phyloP scores from a whole-genome alignment of 2,797 vertebrate genomes.

The Chaetophractus vellerosus region DNA sequence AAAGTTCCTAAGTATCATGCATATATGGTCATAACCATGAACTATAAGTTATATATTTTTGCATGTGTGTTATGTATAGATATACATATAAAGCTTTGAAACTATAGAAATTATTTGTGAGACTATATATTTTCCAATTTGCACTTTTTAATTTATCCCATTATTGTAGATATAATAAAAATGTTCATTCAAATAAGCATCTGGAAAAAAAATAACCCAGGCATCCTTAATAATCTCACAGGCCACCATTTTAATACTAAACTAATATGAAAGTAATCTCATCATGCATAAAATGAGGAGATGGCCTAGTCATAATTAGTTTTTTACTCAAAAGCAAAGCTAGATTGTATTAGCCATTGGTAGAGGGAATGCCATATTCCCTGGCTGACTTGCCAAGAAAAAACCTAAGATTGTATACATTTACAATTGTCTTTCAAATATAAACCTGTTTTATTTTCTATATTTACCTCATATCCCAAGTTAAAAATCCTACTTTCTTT shows the following conservation, averaged over 20 bases:
- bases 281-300: not conserved
- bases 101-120: not conserved
- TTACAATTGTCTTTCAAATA: not conserved
- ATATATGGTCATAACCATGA: not conserved
- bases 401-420: not conserved
- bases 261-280: not conserved
- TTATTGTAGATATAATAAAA: not conserved
- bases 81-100: not conserved
- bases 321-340: not conserved
- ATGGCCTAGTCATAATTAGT: not conserved
- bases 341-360: not conserved
- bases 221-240: not conserved
- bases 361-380: not conserved
- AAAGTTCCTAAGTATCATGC: not conserved
- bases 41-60: not conserved
- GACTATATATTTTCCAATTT: not conserved
- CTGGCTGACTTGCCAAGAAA: not conserved
- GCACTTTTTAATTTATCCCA: not conserved
- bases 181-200: constrained; percentile 27
- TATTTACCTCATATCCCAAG: not conserved
- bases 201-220: not conserved
- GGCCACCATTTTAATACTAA: not conserved
- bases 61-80: not conserved
- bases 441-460: not conserved
- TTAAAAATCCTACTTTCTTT: constrained; percentile 3